Percentiles rank a stretch among this genome's conserved stretches.
Evolutionary conservation across 2,797 vertebrate genomes (phyloP).

Genomic region (Limosa lapponica): DNA sequence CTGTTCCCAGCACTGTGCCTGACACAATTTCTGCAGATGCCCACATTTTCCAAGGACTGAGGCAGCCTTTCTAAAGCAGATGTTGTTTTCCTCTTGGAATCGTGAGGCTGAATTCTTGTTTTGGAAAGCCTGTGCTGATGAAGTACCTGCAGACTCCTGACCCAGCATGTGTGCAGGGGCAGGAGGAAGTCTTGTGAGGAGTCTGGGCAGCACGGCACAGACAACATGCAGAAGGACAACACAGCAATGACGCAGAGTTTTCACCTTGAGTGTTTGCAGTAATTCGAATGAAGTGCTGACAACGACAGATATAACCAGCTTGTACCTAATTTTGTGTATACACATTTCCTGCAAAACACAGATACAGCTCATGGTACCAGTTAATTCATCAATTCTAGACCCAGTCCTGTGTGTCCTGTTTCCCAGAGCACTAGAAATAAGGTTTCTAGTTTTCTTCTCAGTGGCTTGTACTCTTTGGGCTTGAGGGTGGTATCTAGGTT

Average conservation of each 20-base stretch:
- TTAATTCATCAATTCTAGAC: background rate
- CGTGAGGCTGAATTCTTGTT: background rate
- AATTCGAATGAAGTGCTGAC: too few species aligned
- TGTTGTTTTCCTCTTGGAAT: background rate
- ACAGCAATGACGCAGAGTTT: background rate
- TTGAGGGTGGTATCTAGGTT: background rate
- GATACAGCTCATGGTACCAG: fast-evolving
- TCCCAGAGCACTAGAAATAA: background rate
- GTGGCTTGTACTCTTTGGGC: background rate
- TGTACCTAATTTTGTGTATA: background rate
- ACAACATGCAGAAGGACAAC: background rate
- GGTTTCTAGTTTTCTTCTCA: too few species aligned
- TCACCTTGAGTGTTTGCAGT: background rate
- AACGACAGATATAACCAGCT: background rate
- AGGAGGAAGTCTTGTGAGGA: background rate
- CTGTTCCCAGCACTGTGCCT: too few species aligned
- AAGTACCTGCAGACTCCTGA: background rate
- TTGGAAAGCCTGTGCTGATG: background rate
- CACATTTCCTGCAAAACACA: background rate
- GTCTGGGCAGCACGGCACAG: background rate
- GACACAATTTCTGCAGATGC: too few species aligned
- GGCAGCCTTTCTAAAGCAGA: background rate
- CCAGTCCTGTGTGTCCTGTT: fast-evolving
- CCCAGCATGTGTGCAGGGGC: too few species aligned
- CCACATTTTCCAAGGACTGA: too few species aligned